Base-by-base conservation (phyloP, 2,888 invertebrate species). In the Rhimphoctona megacephalus region DNA sequence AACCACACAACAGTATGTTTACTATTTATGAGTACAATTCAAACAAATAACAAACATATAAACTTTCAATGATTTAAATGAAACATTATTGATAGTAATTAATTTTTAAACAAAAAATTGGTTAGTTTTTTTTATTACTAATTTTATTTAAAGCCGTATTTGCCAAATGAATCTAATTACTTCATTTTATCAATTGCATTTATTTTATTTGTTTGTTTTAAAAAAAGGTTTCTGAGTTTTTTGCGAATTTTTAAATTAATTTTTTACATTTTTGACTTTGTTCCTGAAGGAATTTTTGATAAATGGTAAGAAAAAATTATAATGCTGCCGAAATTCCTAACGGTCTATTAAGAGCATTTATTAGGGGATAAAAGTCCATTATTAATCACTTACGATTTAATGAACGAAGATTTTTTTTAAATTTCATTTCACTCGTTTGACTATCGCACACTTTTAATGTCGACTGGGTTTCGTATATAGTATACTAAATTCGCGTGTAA, bases 371-470 rank as follows among this genome's bases (percentile, higher is more conserved):
- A 67, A 39, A 22, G 67, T 67, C n/a, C 67, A 67, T n/a, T 67
- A 39, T 39, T 67, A 67, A 67, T 39, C 22, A 39, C 67, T 67
- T 39, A 39, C 66, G 39, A 39, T 11, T n/a, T 67, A 67, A 39
- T 39, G 9, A 22, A 67, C n/a, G n/a, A 11, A 14, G 30, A 14
- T 61, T 33, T 61, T 61, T 61, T 79, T 54, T 73, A 19, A 74
- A 73, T 36, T 19, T 74, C 25, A 49, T 70, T 76, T 49, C 61
- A 54, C 77, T 36, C 54, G 52, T 17, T 17, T 19, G 43, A 43
- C 61, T 84, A 36, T 74, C 52, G 30, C 73, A 22, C 52, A 64
- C 73, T 70, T 19, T 81, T 36, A 57, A 74, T 69, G 30, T 57
- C 61, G 64, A 66, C 67, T 73, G 52, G 22, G 52, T 81, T 66